These are phyloP conservation scores for Gymnarchus niloticus DNA, from an alignment of 2,113 vertebrate species.

Conservation along the genomic window DNA sequence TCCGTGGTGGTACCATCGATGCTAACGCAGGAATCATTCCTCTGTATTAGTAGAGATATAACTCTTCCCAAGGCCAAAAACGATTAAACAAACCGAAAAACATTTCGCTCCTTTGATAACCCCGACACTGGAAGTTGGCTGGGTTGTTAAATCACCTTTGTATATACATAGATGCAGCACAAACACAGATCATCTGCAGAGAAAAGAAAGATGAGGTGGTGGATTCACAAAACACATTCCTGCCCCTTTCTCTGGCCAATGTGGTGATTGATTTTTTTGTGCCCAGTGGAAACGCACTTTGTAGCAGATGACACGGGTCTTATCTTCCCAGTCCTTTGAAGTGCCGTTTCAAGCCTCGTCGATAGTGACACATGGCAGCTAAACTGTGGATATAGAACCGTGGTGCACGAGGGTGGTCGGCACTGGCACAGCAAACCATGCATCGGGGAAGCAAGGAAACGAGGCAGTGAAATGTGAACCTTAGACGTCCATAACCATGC, in stretches of 20 bases:
- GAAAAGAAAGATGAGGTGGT: neutral
- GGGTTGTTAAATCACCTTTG: conserved; percentile 7
- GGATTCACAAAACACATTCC: conserved; percentile 9
- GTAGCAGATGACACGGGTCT: neutral
- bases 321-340: neutral
- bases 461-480: no score
- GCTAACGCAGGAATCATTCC: neutral
- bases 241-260: neutral
- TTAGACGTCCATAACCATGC: neutral
- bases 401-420: neutral
- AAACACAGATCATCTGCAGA: conserved; percentile 3
- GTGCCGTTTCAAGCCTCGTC: neutral
- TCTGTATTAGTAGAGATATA: neutral
- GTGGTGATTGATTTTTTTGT: neutral
- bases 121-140: conserved; percentile 6
- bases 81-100: neutral
- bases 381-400: neutral
- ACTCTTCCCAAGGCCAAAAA: neutral
- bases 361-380: neutral
- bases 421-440: no score
- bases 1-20: neutral
- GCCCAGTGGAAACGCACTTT: neutral
- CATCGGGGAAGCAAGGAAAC: no score
- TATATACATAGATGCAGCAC: neutral
- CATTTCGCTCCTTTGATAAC: neutral